Conservation (phyloP, 1,140 invertebrate genomes). For the Saccostrea cuccullata region DNA sequence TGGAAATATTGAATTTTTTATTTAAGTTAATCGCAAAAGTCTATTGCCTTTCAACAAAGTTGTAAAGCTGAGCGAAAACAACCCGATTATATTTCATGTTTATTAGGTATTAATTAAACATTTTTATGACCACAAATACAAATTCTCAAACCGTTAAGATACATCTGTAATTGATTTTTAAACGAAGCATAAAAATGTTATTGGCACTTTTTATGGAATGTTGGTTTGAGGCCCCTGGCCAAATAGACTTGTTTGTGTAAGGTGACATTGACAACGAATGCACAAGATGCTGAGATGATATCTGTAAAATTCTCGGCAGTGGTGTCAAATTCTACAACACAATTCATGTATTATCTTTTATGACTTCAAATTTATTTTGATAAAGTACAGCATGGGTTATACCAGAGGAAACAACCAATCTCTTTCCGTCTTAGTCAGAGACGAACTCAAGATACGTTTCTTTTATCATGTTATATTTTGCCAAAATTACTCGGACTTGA, state of each 20-base stretch:
- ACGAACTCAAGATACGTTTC: slow-evolving; percentile 5
- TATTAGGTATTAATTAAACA: not conserved
- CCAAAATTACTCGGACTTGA: slow-evolving; percentile 27
- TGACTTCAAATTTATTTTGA: slow-evolving; percentile 32
- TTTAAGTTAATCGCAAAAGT: too few relatives aligned
- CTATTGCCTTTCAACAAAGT: too few relatives aligned
- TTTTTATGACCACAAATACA: slow-evolving; percentile 22
- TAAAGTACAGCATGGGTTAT: slow-evolving; percentile 1
- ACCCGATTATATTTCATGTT: not conserved
- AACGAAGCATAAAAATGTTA: not conserved
- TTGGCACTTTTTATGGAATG: not conserved
- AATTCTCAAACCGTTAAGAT: slow-evolving; percentile 15
- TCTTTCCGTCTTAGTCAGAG: not conserved
- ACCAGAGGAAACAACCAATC: not conserved
- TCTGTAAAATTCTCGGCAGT: slow-evolving; percentile 15
- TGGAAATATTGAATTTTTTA: too few relatives aligned
- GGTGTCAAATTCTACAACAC: slow-evolving; percentile 20
- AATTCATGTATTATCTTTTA: slow-evolving; percentile 30
- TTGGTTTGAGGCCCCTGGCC: not conserved
- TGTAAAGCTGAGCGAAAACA: not conserved
- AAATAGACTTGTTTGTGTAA: not conserved
- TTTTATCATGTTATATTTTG: slow-evolving; percentile 28
- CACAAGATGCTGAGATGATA: slow-evolving; percentile 19
- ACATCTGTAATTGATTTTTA: not conserved
- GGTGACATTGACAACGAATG: slow-evolving; percentile 21